Base-by-base conservation (phyloP, 1,140 invertebrate species). In the Drosophila setifemur region DNA sequence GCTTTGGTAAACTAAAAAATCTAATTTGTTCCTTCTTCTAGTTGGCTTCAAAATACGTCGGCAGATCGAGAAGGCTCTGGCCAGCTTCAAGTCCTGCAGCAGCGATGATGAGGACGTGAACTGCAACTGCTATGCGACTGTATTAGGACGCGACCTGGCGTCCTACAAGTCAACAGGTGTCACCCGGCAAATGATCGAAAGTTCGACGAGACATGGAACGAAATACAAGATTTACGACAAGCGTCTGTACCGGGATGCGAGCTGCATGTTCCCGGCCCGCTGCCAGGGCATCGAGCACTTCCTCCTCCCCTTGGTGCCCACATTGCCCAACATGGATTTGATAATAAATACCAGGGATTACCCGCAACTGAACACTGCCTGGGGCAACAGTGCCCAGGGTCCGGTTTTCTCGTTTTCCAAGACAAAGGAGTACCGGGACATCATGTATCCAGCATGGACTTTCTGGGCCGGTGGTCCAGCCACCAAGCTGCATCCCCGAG, bases 401-500 rank as follows among this genome's bases (percentile, higher is more conserved):
- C 98, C 98, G 14, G 92, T 99, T 18, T 96, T 99, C 90, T 99
- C 97, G 5, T 99, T 99, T 85, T 99, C 97, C 90, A 99, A 98
- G 93, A 96, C 95, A 9, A 83, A 90, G 40, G 94, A 97, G 11
- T 96, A 97, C 91, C 93, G 93, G 90, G 98, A 99, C 89, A 98
- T 99, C 55, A 96, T 95, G 93, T 99, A 98, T 92, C 98, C 98
- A 40, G 96, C 98, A 0, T 99, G 98, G 98, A 95, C 96, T 23
- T 99, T 99, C 91, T 98, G 97, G 97, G 96, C 97, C 92, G 98
- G 98, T 37, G 98, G 98, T 1, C 98, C 98, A 33, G 98, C 98
- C 2, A 98, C 99, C 69, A 94, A 95, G 37, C 91, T 98, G 4
- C 98, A 98, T 92, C 98, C 98, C 0, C 95, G 93, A 47, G 98